Percentiles rank a stretch among this genome's conserved stretches.
Conservation (phyloP, 2,113 vertebrate genomes). For the Pungitius pungitius region DNA sequence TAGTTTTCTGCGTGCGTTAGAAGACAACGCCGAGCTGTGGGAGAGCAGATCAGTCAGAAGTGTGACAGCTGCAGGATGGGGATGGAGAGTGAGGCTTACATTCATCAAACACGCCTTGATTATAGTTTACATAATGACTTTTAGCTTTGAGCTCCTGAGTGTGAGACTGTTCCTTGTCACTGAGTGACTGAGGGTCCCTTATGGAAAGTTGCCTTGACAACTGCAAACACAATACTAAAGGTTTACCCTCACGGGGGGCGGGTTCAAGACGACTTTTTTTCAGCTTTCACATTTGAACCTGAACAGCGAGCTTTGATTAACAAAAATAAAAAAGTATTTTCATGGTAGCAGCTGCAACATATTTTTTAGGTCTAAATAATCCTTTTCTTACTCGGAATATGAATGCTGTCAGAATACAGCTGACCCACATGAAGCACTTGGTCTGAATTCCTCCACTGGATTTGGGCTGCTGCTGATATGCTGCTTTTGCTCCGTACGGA, state of each 20-base stretch:
- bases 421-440: background rate
- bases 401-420: background rate
- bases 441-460: background rate
- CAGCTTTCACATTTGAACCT: background rate
- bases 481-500: background rate
- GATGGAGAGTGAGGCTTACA: background rate
- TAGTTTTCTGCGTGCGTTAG: too few relatives aligned
- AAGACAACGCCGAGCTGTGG: background rate
- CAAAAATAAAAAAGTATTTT: background rate
- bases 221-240: background rate
- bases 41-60: constrained; percentile 8
- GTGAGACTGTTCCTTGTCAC: constrained; percentile 3
- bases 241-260: background rate
- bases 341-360: background rate
- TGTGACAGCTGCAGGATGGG: background rate
- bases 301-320: background rate
- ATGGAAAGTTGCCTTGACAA: background rate
- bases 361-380: background rate
- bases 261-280: background rate
- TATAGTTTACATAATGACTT: background rate
- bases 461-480: background rate
- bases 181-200: background rate
- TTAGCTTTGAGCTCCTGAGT: constrained; percentile 6
- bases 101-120: constrained; percentile 2
- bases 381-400: background rate